These are phyloP conservation scores for Drosophila watanabei DNA, from an alignment of 1,140 invertebrate genomes.

Conservation along the genomic window DNA sequence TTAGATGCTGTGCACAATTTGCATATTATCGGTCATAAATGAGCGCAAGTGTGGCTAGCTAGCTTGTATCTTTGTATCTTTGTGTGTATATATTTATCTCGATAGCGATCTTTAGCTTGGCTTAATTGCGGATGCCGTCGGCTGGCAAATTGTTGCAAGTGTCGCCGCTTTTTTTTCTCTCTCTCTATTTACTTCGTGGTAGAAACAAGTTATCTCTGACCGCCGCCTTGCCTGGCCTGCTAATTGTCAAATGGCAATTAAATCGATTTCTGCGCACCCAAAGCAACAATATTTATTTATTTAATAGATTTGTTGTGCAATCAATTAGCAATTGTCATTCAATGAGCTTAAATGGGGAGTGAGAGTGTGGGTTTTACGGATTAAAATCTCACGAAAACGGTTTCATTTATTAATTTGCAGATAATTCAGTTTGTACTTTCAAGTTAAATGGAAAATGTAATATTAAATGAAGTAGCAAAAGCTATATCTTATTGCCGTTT, in stretches of 20 bases:
- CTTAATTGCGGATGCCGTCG: conserved; percentile 73
- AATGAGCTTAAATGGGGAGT: background rate
- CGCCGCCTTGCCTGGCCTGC: conserved; percentile 25
- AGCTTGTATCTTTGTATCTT: conserved; percentile 7
- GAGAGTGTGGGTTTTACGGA: background rate
- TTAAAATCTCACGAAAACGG: background rate
- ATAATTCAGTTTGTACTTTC: accelerated
- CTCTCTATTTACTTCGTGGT: background rate
- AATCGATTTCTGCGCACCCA: conserved; percentile 34
- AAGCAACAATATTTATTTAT: conserved; percentile 49
- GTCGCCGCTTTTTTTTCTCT: conserved; percentile 22
- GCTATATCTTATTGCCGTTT: background rate
- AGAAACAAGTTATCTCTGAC: conserved; percentile 44
- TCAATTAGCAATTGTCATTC: conserved; percentile 51
- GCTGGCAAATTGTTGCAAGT: conserved; percentile 42
- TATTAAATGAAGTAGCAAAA: background rate
- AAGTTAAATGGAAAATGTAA: background rate
- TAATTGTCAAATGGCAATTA: conserved; percentile 66
- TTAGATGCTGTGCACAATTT: conserved; percentile 46
- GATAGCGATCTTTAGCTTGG: conserved; percentile 28
- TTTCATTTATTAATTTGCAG: background rate
- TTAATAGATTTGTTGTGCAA: conserved; percentile 57
- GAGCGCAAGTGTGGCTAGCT: conserved; percentile 22
- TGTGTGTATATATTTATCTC: conserved; percentile 1
- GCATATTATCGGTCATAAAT: conserved; percentile 50